Base-by-base conservation (phyloP, 2,888 invertebrate genomes). In the Incurvaria masculella region DNA sequence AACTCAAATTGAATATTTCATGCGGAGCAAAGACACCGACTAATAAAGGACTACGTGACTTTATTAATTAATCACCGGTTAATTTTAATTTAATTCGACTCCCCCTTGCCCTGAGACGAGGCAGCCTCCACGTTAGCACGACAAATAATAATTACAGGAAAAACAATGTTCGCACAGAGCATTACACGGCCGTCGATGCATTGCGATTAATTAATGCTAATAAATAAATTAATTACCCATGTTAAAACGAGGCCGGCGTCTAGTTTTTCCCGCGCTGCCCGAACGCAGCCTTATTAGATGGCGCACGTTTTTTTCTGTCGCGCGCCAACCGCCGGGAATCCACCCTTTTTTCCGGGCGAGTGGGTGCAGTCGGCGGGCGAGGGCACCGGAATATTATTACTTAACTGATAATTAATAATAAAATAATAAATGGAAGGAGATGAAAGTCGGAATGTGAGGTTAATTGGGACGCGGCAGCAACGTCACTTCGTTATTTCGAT, bases 191-290 rank as follows among this genome's bases (percentile, higher is more conserved):
- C 14, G 4, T n/a, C 33, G 33, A 33, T 33, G 33, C 8, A 63
- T 66, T 40, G 66, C 70, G 65, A 68, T 70, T 72, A 73, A 73
- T 73, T 72, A 68, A 72, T 72, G 71, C 63, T 72, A 73, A 75
- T 73, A 72, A 72, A 73, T 75, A 71, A 73, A 75, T 73, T 70
- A 74, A 74, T 74, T 73, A 73, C 63, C 66, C 69, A 72, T 72
- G 69, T 69, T 69, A 69, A 70, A 72, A 68, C 64, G 58, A 67
- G 68, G 72, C 67, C 63, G 65, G 63, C 61, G 56, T 66, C 61
- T 58, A 57, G 63, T 71, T 72, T 72, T 73, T 73, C 62, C 62
- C 56, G 33, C 11, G 33, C 3, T 8, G 33, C 33, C 11, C 33
- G 33, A 3, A 3, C 33, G 33, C 33, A n/a, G 33, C 11, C 33